These are phyloP conservation scores for Cephus pygmeus DNA, from an alignment of 2,888 invertebrate species.

Conservation along the genomic window DNA sequence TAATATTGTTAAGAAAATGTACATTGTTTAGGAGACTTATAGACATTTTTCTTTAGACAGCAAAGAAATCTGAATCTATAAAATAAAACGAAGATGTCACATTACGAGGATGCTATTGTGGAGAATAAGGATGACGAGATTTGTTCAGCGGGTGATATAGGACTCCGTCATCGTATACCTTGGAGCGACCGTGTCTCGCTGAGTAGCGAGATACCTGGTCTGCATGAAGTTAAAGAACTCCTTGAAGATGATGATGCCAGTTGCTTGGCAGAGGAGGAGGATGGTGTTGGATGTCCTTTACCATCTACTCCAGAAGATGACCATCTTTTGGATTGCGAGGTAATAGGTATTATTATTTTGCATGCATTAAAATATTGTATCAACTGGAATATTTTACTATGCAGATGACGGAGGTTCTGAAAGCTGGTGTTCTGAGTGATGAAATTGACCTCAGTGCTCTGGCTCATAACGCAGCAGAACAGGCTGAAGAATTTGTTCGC, in stretches of 20 bases:
- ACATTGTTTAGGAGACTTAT: not conserved
- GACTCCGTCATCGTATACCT: conserved; percentile 60
- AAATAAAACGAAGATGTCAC: conserved; percentile 37
- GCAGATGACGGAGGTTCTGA: conserved; percentile 85
- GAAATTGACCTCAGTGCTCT: conserved; percentile 86
- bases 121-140: conserved; percentile 42
- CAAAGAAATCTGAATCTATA: not conserved
- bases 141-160: conserved; percentile 25
- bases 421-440: conserved; percentile 86
- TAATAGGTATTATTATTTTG: conserved; percentile 34
- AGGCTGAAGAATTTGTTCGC: conserved; percentile 94
- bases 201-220: conserved; percentile 58
- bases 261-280: conserved; percentile 75
- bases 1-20: not conserved
- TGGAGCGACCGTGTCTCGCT: conserved; percentile 60
- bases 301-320: conserved; percentile 90
- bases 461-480: conserved; percentile 90
- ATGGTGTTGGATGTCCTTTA: conserved; percentile 84
- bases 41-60: not conserved
- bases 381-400: conserved; percentile 17
- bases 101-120: conserved; percentile 46
- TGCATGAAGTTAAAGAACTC: conserved; percentile 61
- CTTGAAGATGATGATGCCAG: conserved; percentile 61
- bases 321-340: conserved; percentile 83
- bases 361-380: not conserved